Conservation (phyloP, 2,113 vertebrate species). For the Mirza zaza region DNA sequence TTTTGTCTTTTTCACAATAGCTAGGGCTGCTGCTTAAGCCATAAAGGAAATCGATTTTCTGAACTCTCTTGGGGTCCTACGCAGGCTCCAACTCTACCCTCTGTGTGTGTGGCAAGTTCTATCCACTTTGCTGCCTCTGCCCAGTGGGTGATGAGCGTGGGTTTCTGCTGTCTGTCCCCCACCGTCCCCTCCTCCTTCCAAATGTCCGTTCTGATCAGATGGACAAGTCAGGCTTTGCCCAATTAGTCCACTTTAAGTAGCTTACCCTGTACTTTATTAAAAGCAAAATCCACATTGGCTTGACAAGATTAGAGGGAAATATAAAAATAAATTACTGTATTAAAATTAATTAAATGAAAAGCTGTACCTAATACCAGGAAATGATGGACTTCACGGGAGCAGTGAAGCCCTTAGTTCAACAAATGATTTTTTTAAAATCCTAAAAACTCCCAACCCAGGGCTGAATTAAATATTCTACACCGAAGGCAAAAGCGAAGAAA, state of each 20-base stretch:
- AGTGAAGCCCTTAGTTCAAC: slow-evolving; percentile 76
- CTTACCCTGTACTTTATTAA: slow-evolving; percentile 80
- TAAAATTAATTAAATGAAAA: slow-evolving; percentile 83
- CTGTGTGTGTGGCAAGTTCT: neutral
- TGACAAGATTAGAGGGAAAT: slow-evolving; percentile 82
- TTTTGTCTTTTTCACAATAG: neutral
- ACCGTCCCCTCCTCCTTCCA: neutral
- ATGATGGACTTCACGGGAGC: slow-evolving; percentile 77
- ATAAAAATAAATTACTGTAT: slow-evolving; percentile 83
- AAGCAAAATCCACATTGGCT: slow-evolving; percentile 78
- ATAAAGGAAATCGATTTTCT: slow-evolving; percentile 18
- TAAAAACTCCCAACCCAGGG: slow-evolving; percentile 61
- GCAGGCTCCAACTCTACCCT: neutral
- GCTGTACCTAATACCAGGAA: slow-evolving; percentile 79
- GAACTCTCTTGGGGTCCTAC: neutral
- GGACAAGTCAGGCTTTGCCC: slow-evolving; percentile 76
- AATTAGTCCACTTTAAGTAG: slow-evolving; percentile 81
- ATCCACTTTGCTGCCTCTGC: neutral
- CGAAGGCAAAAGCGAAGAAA: slow-evolving; percentile 59
- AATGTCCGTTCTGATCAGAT: slow-evolving; percentile 74
- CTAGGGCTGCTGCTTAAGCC: neutral
- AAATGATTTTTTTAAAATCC: slow-evolving; percentile 71
- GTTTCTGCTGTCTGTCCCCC: neutral
- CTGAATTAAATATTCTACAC: slow-evolving; percentile 62
- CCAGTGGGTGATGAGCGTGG: neutral